Percentiles rank a stretch among this genome's conserved stretches.
phyloP scores from a whole-genome alignment of 1,140 invertebrate species.

The Neomicropteryx cornuta region DNA sequence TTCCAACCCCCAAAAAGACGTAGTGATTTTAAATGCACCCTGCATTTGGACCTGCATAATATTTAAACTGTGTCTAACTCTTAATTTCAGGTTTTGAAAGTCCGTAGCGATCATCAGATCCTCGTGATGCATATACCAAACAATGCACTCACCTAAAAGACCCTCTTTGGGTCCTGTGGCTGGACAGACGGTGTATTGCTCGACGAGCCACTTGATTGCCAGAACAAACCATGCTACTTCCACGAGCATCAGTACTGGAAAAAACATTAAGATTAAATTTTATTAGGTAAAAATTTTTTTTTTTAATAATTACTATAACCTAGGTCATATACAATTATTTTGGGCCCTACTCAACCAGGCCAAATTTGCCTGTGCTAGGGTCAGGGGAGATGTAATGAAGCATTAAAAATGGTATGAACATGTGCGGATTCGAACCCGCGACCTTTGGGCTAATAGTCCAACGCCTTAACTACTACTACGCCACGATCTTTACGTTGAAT shows the following conservation, averaged over 20 bases:
- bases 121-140: background rate
- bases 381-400: too few relatives aligned
- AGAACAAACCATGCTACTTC: slow-evolving; percentile 68
- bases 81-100: background rate
- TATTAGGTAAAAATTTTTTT: background rate
- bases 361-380: too few relatives aligned
- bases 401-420: too few relatives aligned
- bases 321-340: too few relatives aligned
- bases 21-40: background rate
- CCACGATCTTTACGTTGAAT: background rate
- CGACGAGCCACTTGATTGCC: slow-evolving; percentile 61
- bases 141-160: slow-evolving; percentile 54
- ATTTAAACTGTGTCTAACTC: too few relatives aligned
- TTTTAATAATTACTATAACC: too few relatives aligned
- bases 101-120: background rate
- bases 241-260: slow-evolving; percentile 58
- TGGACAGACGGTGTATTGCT: slow-evolving; percentile 59
- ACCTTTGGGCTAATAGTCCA: too few relatives aligned
- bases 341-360: too few relatives aligned
- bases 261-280: slow-evolving; percentile 1
- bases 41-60: background rate
- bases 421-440: too few relatives aligned
- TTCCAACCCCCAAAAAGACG: background rate
- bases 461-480: background rate
- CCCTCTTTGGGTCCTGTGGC: slow-evolving; percentile 60